Evolutionary conservation across 2,888 invertebrate genomes (phyloP).

Genomic region (Cheilosia soror): DNA sequence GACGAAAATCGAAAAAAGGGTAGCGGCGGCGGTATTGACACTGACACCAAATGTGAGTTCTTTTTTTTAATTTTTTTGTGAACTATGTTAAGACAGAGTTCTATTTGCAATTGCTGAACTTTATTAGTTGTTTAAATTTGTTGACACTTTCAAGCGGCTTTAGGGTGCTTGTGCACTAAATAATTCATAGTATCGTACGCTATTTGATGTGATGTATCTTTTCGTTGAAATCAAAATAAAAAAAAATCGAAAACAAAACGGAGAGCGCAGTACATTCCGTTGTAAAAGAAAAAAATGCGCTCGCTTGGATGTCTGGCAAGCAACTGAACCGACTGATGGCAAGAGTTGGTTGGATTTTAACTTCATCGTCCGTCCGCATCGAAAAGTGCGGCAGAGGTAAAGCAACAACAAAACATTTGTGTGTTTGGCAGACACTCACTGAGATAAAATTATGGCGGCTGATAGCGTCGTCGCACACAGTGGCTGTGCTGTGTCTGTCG

Average conservation of each 20-base stretch:
- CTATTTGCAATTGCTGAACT: constrained; percentile 44
- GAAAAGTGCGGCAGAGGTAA: constrained; percentile 58
- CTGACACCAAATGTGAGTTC: constrained; percentile 33
- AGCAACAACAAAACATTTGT: constrained; percentile 26
- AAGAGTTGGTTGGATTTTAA: constrained; percentile 67
- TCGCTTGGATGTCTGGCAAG: constrained; percentile 71
- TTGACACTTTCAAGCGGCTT: not conserved
- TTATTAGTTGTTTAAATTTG: constrained; percentile 16
- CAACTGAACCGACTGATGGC: constrained; percentile 69
- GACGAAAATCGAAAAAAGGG: constrained; percentile 27
- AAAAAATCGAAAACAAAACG: constrained; percentile 66
- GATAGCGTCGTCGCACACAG: constrained; percentile 25
- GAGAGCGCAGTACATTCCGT: constrained; percentile 62
- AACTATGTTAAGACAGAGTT: constrained; percentile 32
- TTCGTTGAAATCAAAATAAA: constrained; percentile 51
- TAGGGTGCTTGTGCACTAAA: constrained; percentile 31
- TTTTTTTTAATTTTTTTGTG: constrained; percentile 12
- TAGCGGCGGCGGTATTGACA: constrained; percentile 15
- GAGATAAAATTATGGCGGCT: constrained; percentile 15
- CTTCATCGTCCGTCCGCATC: constrained; percentile 10
- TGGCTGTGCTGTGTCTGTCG: constrained; percentile 16
- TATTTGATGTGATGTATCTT: constrained; percentile 32
- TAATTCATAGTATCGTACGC: constrained; percentile 11
- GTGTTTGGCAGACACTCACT: constrained; percentile 11
- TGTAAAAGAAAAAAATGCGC: constrained; percentile 66